phyloP scores from a whole-genome alignment of 2,797 vertebrate species.

The Catharus ustulatus region DNA sequence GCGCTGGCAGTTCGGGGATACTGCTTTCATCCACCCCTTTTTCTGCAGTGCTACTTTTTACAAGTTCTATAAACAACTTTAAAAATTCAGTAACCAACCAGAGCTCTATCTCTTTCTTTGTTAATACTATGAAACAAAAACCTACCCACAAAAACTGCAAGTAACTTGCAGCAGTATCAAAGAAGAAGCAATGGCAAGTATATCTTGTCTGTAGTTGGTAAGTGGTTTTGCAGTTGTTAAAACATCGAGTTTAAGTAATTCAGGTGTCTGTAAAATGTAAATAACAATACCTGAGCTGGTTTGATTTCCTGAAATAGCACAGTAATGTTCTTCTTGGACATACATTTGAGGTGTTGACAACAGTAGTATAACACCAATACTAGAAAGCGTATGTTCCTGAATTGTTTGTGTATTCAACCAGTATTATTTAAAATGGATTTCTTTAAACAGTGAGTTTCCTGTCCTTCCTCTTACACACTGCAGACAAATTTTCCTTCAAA shows the following conservation, averaged over 20 bases:
- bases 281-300: not conserved
- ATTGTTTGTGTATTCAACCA: not conserved
- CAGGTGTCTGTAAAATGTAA: not conserved
- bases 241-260: not conserved
- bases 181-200: not conserved
- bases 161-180: not conserved
- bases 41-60: not conserved
- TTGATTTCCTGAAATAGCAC: not conserved
- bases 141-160: fast-evolving
- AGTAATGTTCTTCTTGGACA: not conserved
- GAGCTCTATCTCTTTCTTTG: fast-evolving
- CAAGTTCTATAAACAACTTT: not conserved
- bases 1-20: fast-evolving
- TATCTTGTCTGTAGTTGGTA: not conserved
- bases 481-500: not conserved
- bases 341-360: not conserved
- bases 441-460: not conserved
- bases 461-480: not conserved
- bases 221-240: not conserved
- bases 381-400: not conserved
- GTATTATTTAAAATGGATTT: not conserved
- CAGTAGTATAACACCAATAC: fast-evolving
- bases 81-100: fast-evolving
- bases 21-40: fast-evolving
- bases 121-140: not conserved